Evolutionary conservation across 2,888 invertebrate genomes (phyloP).

Genomic region (Tethea ocularis): DNA sequence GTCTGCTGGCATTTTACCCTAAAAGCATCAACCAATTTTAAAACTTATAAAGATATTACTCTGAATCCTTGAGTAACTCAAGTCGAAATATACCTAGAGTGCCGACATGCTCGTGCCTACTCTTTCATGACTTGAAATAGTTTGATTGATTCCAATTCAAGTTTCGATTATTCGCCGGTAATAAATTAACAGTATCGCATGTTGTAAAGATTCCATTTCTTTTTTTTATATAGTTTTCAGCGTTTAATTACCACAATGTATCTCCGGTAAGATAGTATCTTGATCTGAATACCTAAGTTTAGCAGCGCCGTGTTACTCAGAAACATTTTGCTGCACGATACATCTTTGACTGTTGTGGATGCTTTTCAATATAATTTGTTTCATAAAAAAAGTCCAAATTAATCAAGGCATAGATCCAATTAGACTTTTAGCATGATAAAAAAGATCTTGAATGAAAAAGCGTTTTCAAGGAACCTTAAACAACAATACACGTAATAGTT

Average conservation of each 20-base stretch:
- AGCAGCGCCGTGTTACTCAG: not conserved
- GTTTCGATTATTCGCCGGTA: conserved; percentile 44
- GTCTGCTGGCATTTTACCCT: not conserved
- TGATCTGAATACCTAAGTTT: conserved; percentile 12
- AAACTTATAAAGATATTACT: not conserved
- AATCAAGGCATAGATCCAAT: too few species aligned
- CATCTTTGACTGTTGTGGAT: not conserved
- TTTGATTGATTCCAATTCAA: conserved; percentile 53
- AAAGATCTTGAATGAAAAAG: too few species aligned
- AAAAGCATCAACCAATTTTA: not conserved
- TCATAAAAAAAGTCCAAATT: not conserved
- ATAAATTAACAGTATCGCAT: conserved; percentile 40
- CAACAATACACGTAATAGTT: too few species aligned
- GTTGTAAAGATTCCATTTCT: conserved; percentile 14
- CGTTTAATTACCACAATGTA: conserved; percentile 22
- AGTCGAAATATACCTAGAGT: not conserved
- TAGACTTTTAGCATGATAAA: too few species aligned
- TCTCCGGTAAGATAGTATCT: conserved; percentile 21
- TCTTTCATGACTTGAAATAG: conserved; percentile 38
- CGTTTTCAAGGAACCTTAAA: too few species aligned
- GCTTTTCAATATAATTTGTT: not conserved
- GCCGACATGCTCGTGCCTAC: conserved; percentile 23
- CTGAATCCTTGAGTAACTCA: not conserved
- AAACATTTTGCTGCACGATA: not conserved
- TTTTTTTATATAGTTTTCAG: conserved; percentile 16